A percentile compares a stretch with the other conserved stretches of the same genome.
Evolutionary conservation across 53 echinoderm and acorn worm genomes (phyloP).

Genomic region (Astropecten irregularis): DNA sequence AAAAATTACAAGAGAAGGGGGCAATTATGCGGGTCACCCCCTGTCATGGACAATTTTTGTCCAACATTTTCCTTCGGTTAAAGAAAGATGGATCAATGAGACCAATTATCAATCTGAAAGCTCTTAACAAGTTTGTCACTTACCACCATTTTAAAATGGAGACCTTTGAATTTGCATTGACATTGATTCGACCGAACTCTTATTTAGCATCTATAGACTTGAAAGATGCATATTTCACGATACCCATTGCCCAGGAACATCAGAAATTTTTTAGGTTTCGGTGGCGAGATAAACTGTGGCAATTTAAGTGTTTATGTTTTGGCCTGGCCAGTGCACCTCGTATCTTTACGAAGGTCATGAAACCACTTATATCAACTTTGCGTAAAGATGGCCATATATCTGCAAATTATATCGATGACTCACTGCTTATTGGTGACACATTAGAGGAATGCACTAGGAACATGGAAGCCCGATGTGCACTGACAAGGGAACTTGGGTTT

Average conservation of each 20-base stretch:
- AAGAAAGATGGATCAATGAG: constrained; percentile 52
- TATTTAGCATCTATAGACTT: constrained; percentile 4
- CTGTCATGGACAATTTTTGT: constrained; percentile 11
- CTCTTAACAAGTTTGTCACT: background rate
- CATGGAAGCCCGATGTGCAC: background rate
- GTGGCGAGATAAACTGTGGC: background rate
- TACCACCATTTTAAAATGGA: constrained; percentile 36
- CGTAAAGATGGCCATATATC: background rate
- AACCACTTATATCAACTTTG: background rate
- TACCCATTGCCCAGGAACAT: background rate
- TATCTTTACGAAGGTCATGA: background rate
- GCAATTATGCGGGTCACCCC: background rate
- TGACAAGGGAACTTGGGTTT: background rate
- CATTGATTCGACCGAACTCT: background rate
- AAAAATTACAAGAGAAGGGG: background rate
- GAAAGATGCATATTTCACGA: constrained; percentile 26
- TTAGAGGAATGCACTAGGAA: background rate
- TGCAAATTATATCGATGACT: background rate
- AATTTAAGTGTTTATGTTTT: background rate
- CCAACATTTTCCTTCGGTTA: constrained; percentile 41
- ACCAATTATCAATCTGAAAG: background rate
- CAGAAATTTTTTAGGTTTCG: background rate
- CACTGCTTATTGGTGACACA: background rate
- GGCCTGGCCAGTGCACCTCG: background rate
- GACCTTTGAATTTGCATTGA: background rate